Percentiles rank a stretch among this genome's conserved stretches.
phyloP scores from a whole-genome alignment of 2,888 invertebrate genomes.

The Sinentomon sp. region DNA sequence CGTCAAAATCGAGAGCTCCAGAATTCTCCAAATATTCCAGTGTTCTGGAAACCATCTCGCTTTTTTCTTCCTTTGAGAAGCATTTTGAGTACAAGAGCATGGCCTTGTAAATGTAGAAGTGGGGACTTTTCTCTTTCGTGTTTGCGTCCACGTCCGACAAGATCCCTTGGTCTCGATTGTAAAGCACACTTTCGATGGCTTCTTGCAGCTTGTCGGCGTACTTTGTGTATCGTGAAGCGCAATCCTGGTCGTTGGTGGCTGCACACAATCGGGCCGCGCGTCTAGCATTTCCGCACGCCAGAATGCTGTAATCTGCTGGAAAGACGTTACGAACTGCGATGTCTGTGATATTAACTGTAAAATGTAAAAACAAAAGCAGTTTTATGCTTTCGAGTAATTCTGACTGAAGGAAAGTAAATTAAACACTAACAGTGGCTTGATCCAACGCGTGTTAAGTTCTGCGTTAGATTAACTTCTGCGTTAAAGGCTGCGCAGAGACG shows the following conservation, averaged over 20 bases:
- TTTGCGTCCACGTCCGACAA: constrained; percentile 55
- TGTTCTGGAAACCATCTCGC: constrained; percentile 20
- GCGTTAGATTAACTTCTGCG: too few relatives aligned
- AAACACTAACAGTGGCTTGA: too few relatives aligned
- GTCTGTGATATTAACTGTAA: constrained; percentile 33
- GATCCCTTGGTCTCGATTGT: constrained; percentile 40
- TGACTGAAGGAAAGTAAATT: too few relatives aligned
- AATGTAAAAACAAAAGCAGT: too few relatives aligned
- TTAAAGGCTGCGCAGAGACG: too few relatives aligned
- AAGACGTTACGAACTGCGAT: constrained; percentile 37
- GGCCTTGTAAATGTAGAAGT: constrained; percentile 42
- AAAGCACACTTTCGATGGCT: constrained; percentile 38
- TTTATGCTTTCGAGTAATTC: too few relatives aligned
- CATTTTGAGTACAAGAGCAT: constrained; percentile 43
- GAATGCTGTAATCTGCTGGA: too few relatives aligned
- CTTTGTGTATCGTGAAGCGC: constrained; percentile 26
- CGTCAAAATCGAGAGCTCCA: constrained; percentile 30
- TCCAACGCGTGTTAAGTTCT: too few relatives aligned
- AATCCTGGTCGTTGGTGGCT: constrained; percentile 24
- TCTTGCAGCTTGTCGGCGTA: constrained; percentile 28
- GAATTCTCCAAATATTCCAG: constrained; percentile 39
- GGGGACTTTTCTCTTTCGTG: constrained; percentile 33
- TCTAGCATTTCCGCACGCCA: too few relatives aligned
- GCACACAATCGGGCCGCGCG: constrained; percentile 31
- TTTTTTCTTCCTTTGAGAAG: constrained; percentile 9